phyloP scores from a whole-genome alignment of 2,888 invertebrate genomes.

The Hemithea aestivaria region DNA sequence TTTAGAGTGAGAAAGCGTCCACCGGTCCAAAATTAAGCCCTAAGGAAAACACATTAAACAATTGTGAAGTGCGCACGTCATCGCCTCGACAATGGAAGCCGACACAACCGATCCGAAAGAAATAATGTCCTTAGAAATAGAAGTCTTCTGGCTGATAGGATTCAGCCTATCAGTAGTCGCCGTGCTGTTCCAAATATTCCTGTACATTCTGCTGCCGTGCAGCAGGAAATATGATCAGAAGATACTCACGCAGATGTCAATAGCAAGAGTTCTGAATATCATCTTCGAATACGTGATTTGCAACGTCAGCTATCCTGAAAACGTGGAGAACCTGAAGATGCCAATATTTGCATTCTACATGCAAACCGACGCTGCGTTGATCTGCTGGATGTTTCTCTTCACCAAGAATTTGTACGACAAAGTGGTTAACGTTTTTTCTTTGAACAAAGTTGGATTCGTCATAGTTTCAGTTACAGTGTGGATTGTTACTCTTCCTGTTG shows the following conservation, averaged over 20 bases:
- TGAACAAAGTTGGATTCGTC: slow-evolving; percentile 32
- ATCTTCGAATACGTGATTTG: slow-evolving; percentile 37
- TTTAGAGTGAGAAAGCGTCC: too few relatives aligned
- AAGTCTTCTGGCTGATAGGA: slow-evolving; percentile 38
- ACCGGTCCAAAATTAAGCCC: too few relatives aligned
- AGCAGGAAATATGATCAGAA: slow-evolving; percentile 51
- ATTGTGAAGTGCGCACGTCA: background rate
- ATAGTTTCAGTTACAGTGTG: slow-evolving; percentile 37
- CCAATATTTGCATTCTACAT: slow-evolving; percentile 35
- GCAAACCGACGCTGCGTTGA: slow-evolving; percentile 46
- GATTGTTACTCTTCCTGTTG: slow-evolving; percentile 40
- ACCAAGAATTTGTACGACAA: slow-evolving; percentile 58
- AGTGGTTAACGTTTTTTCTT: slow-evolving; percentile 46
- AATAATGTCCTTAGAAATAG: background rate
- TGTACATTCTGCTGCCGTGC: slow-evolving; percentile 36
- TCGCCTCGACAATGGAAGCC: background rate
- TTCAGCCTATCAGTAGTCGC: slow-evolving; percentile 39
- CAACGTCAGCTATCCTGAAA: background rate
- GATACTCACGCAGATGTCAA: slow-evolving; percentile 45
- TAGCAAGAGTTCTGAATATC: slow-evolving; percentile 45
- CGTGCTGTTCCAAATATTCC: slow-evolving; percentile 34
- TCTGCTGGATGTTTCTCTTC: slow-evolving; percentile 57
- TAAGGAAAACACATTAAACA: background rate
- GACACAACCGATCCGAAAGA: background rate
- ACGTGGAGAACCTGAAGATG: background rate